Evolutionary conservation across 2,113 vertebrate genomes (phyloP), one percentile per base, ranked within the genome.

Genomic region (Ameiurus melas): DNA sequence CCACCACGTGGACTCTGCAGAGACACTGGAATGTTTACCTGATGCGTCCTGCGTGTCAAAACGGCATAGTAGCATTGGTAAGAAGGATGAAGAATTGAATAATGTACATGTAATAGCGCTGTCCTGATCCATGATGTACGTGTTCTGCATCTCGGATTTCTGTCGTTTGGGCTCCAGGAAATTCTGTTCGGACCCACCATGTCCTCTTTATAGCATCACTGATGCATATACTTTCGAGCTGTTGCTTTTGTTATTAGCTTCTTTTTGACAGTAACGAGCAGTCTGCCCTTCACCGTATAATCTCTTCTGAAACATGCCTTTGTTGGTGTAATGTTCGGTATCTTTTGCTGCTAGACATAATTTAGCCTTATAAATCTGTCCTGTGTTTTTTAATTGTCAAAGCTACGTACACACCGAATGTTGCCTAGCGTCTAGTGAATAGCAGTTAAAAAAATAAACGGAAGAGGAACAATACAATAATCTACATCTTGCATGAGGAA

Each of bases 31-130:
- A 84, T 57, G 85, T 62, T 84, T 39, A 57, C 79, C 68, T 53
- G 64, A 83, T 70, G 57, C 14, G 62, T 79, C 87, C 82, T 66
- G 87, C 83, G 82, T 80, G 85, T 75, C 75, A 81, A 78, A 89
- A 39, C 81, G 60, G 75, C 80, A 36, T 77, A 87, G 78, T 88
- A 85, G 73, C 79, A 85, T 64, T 73, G 33, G 62, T n/a, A 14
- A 55, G 57, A 43, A 86, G 51, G 70, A 71, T 66, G 47, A 79
- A 81, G 81, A 86, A 47, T 27, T 39, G 25, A 57, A 60, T 47
- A 60, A 73, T 60, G 39, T 14, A 75, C 10, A 43, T 64, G 22
- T 70, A 73, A 8, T 70, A 12, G 36, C 60, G 12, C 25, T 60
- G 66, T 83, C 39, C 39, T 75, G 68, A 83, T 87, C 66, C 47